phyloP scores from a whole-genome alignment of 2,888 invertebrate genomes.

The Drosophila macrospina region DNA sequence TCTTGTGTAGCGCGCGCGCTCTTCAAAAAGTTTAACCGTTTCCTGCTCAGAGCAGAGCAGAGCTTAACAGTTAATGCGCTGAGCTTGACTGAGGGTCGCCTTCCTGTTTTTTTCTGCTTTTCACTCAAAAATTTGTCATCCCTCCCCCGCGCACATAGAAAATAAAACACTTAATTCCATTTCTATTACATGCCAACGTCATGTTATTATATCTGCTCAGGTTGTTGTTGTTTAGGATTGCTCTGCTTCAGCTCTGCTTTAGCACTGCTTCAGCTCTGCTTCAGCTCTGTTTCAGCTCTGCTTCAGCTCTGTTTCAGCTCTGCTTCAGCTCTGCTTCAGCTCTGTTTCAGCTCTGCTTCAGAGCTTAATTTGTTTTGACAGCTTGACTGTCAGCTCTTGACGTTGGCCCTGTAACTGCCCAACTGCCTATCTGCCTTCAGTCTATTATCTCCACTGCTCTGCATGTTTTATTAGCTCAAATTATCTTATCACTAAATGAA shows the following conservation, averaged over 20 bases:
- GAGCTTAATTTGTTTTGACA: slow-evolving; percentile 73
- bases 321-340: too few species aligned
- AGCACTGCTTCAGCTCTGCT: too few species aligned
- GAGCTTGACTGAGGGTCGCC: slow-evolving; percentile 55
- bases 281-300: too few species aligned
- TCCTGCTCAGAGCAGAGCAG: slow-evolving; percentile 59
- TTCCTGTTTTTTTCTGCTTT: slow-evolving; percentile 40
- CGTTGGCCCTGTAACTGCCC: slow-evolving; percentile 35
- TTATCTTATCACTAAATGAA: slow-evolving; percentile 68
- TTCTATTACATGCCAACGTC: slow-evolving; percentile 42
- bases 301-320: too few species aligned
- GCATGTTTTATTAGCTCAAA: slow-evolving; percentile 59
- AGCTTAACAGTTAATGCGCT: slow-evolving; percentile 59
- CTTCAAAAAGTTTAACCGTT: slow-evolving; percentile 75
- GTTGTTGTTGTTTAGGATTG: slow-evolving; percentile 23
- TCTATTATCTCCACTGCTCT: slow-evolving; percentile 33
- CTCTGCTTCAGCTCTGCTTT: too few species aligned
- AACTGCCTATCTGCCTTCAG: slow-evolving; percentile 29
- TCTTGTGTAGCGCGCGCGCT: slow-evolving; percentile 26
- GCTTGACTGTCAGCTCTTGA: slow-evolving; percentile 65
- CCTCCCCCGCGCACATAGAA: background rate
- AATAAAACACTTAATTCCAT: slow-evolving; percentile 45
- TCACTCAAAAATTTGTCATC: background rate
- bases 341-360: too few species aligned
- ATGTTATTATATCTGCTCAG: slow-evolving; percentile 37